Conservation (phyloP, 2,113 vertebrate genomes). For the Lagopus muta region DNA sequence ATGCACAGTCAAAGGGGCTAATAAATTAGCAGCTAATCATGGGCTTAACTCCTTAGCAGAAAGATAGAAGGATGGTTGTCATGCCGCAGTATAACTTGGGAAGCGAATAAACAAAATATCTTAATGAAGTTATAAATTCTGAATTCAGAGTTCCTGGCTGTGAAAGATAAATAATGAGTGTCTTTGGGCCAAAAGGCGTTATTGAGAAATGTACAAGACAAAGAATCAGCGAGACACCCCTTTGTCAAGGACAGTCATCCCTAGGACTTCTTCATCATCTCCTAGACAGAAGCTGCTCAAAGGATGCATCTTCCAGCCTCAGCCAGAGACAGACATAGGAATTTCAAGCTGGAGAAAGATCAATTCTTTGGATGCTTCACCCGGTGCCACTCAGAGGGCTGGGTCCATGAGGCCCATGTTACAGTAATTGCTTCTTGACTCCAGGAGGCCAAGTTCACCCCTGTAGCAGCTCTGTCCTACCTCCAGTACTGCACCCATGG, state of each 20-base stretch:
- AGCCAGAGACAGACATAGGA: background rate
- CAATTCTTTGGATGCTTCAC: background rate
- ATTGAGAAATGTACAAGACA: background rate
- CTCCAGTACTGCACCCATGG: background rate
- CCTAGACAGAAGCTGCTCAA: background rate
- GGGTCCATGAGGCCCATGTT: too few relatives aligned
- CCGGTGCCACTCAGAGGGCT: fast-evolving
- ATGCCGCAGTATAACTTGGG: background rate
- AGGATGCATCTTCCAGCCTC: background rate
- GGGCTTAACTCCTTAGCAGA: background rate
- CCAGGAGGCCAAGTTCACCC: background rate
- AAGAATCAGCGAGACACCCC: background rate
- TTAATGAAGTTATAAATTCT: background rate
- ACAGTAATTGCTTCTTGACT: background rate
- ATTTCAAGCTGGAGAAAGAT: background rate
- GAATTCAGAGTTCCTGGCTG: background rate
- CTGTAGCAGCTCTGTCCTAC: background rate
- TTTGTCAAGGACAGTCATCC: background rate
- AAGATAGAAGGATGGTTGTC: background rate
- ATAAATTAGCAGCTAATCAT: background rate
- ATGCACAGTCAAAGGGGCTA: background rate
- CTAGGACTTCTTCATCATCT: background rate
- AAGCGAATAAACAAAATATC: background rate
- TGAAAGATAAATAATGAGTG: background rate
- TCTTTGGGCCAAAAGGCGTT: background rate